phyloP scores from a whole-genome alignment of 2,797 vertebrate species.

The Dipus sagitta region DNA sequence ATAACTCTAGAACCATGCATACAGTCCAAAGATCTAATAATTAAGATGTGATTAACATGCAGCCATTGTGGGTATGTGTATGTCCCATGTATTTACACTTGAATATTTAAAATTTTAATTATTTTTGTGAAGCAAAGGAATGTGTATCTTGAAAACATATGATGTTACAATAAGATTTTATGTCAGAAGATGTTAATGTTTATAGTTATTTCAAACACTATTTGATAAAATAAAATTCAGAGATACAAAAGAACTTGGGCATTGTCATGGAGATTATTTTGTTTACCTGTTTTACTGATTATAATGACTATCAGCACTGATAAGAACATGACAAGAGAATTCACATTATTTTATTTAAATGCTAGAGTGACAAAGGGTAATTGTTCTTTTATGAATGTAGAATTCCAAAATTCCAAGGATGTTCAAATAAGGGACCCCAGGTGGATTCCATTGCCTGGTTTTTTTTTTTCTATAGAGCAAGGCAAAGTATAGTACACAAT shows the following conservation, averaged over 20 bases:
- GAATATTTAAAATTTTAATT: not conserved
- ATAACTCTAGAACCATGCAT: not conserved
- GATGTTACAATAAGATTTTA: not conserved
- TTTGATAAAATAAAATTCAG: not conserved
- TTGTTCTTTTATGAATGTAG: not conserved
- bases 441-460: not conserved
- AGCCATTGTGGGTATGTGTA: not conserved
- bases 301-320: not conserved
- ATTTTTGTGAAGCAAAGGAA: not conserved
- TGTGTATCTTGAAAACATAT: not conserved
- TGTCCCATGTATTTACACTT: not conserved
- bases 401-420: slow-evolving; percentile 8
- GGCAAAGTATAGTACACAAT: not conserved
- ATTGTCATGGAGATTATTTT: not conserved
- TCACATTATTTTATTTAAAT: not conserved
- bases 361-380: not conserved
- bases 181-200: not conserved
- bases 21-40: not conserved
- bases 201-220: not conserved
- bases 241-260: not conserved
- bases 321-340: not conserved
- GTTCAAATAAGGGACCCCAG: not conserved
- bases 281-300: not conserved
- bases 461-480: not conserved
- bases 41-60: not conserved